phyloP scores from a whole-genome alignment of 2,888 invertebrate species.

The Unio pictorum region DNA sequence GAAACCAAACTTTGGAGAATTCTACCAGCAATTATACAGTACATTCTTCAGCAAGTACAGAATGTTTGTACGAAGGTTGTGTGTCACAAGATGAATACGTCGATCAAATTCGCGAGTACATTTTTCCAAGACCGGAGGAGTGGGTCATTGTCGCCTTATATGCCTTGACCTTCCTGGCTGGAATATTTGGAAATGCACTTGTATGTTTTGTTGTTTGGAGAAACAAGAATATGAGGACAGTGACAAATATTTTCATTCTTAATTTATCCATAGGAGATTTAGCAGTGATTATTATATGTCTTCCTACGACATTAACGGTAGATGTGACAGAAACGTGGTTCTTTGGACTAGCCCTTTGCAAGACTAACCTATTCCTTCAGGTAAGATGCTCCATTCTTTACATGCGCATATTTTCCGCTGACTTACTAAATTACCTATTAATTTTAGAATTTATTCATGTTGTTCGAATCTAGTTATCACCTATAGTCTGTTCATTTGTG shows the following conservation, averaged over 20 bases:
- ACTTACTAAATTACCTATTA: too few species aligned
- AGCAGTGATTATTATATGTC: conserved; percentile 88
- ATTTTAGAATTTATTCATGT: too few species aligned
- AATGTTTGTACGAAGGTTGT: conserved; percentile 22
- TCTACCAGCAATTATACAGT: too few species aligned
- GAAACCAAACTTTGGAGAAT: too few species aligned
- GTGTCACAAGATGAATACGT: conserved; percentile 35
- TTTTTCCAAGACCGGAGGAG: conserved; percentile 66
- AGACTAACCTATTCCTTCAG: conserved; percentile 90
- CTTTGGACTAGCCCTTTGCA: conserved; percentile 87
- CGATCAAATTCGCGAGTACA: conserved; percentile 15
- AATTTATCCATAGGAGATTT: conserved; percentile 89
- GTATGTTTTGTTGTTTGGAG: conserved; percentile 91
- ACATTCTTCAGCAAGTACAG: neutral
- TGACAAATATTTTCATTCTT: conserved; percentile 94
- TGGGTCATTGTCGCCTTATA: conserved; percentile 86
- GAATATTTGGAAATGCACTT: conserved; percentile 85
- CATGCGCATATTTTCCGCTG: too few species aligned
- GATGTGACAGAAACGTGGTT: conserved; percentile 96
- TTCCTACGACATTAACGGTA: conserved; percentile 90
- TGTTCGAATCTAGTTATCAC: too few species aligned
- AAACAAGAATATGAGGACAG: conserved; percentile 91
- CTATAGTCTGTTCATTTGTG: too few species aligned
- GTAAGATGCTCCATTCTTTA: conserved; percentile 74
- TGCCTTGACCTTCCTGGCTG: conserved; percentile 84